These are phyloP conservation scores for Teleogryllus occipitalis DNA, from an alignment of 1,140 invertebrate species.

Conservation along the genomic window DNA sequence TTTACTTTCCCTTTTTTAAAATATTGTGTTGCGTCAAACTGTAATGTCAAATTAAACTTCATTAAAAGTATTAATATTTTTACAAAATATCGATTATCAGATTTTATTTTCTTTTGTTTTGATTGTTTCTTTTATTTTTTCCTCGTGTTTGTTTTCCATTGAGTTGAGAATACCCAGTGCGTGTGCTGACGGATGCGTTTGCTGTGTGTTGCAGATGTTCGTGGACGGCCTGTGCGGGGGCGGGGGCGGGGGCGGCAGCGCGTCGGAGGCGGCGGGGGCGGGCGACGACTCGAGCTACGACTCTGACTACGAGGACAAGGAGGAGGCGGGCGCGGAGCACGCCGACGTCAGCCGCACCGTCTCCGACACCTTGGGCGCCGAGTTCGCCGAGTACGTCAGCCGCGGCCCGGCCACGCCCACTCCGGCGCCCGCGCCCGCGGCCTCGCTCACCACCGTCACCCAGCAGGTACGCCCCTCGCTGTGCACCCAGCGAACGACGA, in stretches of 20 bases:
- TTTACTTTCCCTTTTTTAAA: too few species aligned
- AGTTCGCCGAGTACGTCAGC: slow-evolving; percentile 75
- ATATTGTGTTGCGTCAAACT: too few species aligned
- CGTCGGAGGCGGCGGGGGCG: slow-evolving; percentile 32
- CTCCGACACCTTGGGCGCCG: slow-evolving; percentile 72
- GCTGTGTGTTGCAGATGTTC: slow-evolving; percentile 18
- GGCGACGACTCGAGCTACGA: slow-evolving; percentile 81
- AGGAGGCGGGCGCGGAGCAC: slow-evolving; percentile 43
- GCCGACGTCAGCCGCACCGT: slow-evolving; percentile 68
- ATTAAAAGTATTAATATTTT: too few species aligned
- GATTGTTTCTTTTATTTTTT: neutral
- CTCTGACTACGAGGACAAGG: slow-evolving; percentile 68
- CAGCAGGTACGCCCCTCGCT: too few species aligned
- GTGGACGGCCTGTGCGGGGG: slow-evolving; percentile 21
- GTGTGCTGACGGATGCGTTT: neutral
- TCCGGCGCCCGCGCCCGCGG: slow-evolving; percentile 32
- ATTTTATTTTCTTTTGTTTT: neutral
- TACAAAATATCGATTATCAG: neutral
- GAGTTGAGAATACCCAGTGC: too few species aligned
- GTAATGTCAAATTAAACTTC: too few species aligned
- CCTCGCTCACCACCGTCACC: slow-evolving; percentile 26
- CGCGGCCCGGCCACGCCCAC: slow-evolving; percentile 7
- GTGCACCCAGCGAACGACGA: too few species aligned
- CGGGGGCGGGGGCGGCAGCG: slow-evolving; percentile 7
- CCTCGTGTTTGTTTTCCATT: neutral